Conservation (phyloP, 1,140 invertebrate species). For the Platyscapa corneri region DNA sequence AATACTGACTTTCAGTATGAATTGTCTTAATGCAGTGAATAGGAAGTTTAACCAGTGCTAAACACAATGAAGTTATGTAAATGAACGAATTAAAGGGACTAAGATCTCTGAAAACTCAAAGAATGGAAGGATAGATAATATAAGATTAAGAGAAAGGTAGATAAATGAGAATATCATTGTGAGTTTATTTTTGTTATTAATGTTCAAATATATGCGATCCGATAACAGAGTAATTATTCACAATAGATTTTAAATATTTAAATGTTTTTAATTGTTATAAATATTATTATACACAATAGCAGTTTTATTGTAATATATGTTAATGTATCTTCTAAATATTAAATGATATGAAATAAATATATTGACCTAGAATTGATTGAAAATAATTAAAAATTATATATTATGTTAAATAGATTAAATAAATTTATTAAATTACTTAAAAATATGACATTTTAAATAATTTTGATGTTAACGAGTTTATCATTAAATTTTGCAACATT, state of each 20-base stretch:
- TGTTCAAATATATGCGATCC: background rate
- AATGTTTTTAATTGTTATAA: background rate
- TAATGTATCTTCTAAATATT: too few species aligned
- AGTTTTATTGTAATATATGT: too few species aligned
- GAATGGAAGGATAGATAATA: background rate
- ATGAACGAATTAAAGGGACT: background rate
- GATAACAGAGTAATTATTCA: background rate
- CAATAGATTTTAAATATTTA: background rate
- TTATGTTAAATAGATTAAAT: too few species aligned
- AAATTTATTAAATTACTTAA: too few species aligned
- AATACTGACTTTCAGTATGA: background rate
- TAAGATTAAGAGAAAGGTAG: background rate
- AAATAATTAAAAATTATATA: too few species aligned
- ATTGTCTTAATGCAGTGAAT: background rate
- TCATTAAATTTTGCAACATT: too few species aligned
- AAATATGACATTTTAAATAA: too few species aligned
- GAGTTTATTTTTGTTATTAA: background rate
- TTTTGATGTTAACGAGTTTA: too few species aligned
- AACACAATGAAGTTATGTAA: background rate
- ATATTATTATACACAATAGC: too few species aligned
- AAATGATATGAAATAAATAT: too few species aligned
- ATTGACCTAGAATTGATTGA: too few species aligned
- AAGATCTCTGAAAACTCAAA: background rate
- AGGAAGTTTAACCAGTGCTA: background rate
- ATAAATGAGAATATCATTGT: background rate